Percentiles rank a stretch among this genome's conserved stretches.
phyloP scores from a whole-genome alignment of 2,797 vertebrate species.

The Enteromius fasciolatus region DNA sequence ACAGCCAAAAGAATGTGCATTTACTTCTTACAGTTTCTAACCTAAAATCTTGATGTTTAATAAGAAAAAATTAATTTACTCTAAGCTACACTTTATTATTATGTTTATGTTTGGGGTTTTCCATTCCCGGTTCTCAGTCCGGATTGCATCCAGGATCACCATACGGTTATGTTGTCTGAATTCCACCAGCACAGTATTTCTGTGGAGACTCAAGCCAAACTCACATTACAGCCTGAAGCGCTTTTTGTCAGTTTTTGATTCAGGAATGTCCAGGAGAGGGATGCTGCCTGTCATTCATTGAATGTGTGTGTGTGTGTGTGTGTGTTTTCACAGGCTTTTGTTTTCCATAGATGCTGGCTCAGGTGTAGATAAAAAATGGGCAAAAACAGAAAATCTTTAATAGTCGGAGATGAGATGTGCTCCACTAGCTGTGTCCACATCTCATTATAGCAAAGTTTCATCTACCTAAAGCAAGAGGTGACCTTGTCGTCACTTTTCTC shows the following conservation, averaged over 20 bases:
- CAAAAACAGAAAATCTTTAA: slow-evolving; percentile 28
- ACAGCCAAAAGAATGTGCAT: neutral
- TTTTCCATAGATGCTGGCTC: slow-evolving; percentile 39
- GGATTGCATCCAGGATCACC: slow-evolving; percentile 12
- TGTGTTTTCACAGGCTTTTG: neutral
- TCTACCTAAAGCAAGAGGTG: slow-evolving; percentile 52
- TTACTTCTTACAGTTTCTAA: neutral
- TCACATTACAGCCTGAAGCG: slow-evolving; percentile 34
- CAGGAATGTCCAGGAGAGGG: slow-evolving; percentile 29
- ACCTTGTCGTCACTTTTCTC: slow-evolving; percentile 52
- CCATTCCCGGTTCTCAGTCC: neutral
- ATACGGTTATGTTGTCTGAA: neutral
- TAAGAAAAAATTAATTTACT: neutral
- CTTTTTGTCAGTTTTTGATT: slow-evolving; percentile 46
- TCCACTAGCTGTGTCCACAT: slow-evolving; percentile 41
- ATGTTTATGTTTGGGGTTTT: neutral
- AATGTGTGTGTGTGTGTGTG: neutral
- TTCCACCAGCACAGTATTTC: slow-evolving; percentile 7
- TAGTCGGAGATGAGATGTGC: slow-evolving; percentile 39
- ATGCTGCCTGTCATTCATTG: slow-evolving; percentile 15
- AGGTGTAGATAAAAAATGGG: slow-evolving; percentile 36
- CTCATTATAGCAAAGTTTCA: slow-evolving; percentile 53
- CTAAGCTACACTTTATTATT: neutral
- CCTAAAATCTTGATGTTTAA: neutral
- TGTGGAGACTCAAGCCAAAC: slow-evolving; percentile 29